Evolutionary conservation across 1,140 invertebrate species (phyloP).

Genomic region (Aleiodes sp.): DNA sequence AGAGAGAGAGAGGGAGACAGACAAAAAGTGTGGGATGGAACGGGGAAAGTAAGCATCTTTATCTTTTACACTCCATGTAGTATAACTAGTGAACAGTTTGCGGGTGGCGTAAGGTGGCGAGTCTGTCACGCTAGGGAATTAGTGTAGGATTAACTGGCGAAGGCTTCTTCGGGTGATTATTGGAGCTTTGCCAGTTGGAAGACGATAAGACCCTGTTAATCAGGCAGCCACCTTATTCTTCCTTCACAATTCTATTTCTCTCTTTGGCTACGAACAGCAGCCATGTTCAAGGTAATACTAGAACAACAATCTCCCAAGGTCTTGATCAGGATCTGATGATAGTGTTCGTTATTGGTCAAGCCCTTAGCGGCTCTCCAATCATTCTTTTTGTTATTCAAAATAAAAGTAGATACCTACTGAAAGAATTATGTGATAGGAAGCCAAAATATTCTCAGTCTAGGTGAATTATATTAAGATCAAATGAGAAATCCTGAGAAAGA

Average conservation of each 20-base stretch:
- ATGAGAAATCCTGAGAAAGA: too few relatives aligned
- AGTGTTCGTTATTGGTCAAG: neutral
- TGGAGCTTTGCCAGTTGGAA: constrained; percentile 57
- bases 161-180: constrained; percentile 59
- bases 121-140: constrained; percentile 55
- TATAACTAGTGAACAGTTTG: neutral
- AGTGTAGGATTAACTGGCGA: constrained; percentile 56
- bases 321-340: neutral
- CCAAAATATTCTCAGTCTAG: too few relatives aligned
- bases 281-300: neutral
- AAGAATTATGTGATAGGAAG: too few relatives aligned
- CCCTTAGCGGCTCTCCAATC: too few relatives aligned
- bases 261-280: neutral
- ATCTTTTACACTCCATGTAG: constrained; percentile 12
- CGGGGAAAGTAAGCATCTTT: too few relatives aligned
- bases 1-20: neutral
- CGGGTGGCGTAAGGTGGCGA: constrained; percentile 34
- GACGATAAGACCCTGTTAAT: constrained; percentile 59
- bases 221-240: constrained; percentile 37
- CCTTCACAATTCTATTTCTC: neutral
- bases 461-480: too few relatives aligned
- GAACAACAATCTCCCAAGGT: neutral
- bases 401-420: too few relatives aligned
- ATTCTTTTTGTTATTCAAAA: neutral
- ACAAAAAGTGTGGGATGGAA: neutral